These are phyloP conservation scores for Trichonephila inaurata DNA, from an alignment of 1,140 invertebrate species.

Conservation along the genomic window DNA sequence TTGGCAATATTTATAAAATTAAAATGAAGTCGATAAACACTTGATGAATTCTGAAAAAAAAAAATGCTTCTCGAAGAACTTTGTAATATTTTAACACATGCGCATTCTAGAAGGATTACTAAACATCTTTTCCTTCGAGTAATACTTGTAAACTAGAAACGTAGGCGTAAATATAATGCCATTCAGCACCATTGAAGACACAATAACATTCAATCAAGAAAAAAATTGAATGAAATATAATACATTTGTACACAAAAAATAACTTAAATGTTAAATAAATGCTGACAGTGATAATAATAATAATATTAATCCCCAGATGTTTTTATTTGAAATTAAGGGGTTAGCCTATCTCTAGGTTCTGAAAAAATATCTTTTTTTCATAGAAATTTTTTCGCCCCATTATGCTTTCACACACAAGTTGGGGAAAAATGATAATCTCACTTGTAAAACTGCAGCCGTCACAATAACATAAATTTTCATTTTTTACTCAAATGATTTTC, in stretches of 20 bases:
- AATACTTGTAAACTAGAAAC: conserved; percentile 40
- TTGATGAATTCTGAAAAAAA: no score
- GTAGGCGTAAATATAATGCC: not conserved
- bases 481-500: conserved; percentile 5
- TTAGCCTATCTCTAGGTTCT: not conserved
- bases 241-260: not conserved
- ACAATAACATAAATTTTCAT: not conserved
- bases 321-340: not conserved
- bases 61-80: no score
- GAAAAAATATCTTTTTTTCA: conserved; percentile 47
- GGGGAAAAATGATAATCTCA: conserved; percentile 51
- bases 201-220: not conserved
- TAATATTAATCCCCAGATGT: not conserved
- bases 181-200: conserved; percentile 16
- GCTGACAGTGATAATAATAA: not conserved
- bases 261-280: not conserved
- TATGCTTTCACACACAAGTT: not conserved
- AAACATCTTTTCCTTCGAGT: not conserved
- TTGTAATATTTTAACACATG: no score
- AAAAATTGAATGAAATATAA: not conserved
- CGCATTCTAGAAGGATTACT: no score
- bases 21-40: no score
- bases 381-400: not conserved
- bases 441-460: not conserved
- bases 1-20: no score